Percentiles rank a stretch among this genome's conserved stretches.
Evolutionary conservation across 2,888 invertebrate genomes (phyloP).

Genomic region (Leptura quadrifasciata): DNA sequence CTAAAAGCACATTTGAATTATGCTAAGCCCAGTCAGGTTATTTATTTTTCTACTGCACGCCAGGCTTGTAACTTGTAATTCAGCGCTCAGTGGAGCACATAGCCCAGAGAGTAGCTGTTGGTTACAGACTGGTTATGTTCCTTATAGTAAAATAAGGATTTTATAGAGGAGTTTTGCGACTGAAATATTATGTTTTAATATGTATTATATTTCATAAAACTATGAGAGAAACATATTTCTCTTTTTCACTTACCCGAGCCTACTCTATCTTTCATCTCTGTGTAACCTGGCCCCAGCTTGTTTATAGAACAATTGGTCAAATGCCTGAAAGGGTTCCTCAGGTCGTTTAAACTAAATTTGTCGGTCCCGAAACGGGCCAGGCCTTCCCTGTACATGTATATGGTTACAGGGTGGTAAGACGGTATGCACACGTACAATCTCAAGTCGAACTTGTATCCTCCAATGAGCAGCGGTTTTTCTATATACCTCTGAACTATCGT

Average conservation of each 20-base stretch:
- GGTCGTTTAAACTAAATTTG: conserved; percentile 88
- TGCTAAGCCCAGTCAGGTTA: too few species aligned
- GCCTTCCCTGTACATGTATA: conserved; percentile 93
- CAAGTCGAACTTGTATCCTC: conserved; percentile 94
- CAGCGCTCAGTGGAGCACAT: too few species aligned
- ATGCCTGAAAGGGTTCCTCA: conserved; percentile 90
- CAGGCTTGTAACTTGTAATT: too few species aligned
- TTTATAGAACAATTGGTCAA: conserved; percentile 94
- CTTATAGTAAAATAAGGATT: too few species aligned
- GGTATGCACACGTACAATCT: conserved; percentile 93
- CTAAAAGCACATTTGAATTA: too few species aligned
- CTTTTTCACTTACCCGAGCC: conserved; percentile 79
- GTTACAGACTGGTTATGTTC: too few species aligned
- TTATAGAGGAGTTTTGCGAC: too few species aligned
- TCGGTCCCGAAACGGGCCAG: conserved; percentile 88
- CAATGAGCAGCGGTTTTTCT: conserved; percentile 85
- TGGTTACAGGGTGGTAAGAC: conserved; percentile 88
- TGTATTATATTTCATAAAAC: too few species aligned
- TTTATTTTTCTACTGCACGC: too few species aligned
- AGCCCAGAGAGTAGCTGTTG: too few species aligned
- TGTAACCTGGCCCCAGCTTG: conserved; percentile 89
- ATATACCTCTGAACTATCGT: conserved; percentile 90
- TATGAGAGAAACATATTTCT: too few species aligned
- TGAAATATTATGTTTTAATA: too few species aligned
- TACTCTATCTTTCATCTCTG: conserved; percentile 87